Base-by-base conservation (phyloP, 2,888 invertebrate species). In the Trichopria drosophilae region DNA sequence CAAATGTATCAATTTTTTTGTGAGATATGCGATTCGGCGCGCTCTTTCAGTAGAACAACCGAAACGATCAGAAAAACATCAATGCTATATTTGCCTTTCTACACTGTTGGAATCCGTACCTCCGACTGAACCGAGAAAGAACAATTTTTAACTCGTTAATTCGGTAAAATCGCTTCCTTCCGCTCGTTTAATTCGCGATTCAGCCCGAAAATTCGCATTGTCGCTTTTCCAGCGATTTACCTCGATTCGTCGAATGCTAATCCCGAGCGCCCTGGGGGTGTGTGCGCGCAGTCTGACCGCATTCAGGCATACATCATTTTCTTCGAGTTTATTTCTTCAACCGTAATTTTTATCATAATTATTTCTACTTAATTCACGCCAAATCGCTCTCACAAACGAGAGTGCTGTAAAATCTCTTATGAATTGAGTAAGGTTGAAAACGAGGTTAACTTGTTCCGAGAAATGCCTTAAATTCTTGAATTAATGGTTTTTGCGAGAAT, bases 101-200 rank as follows among this genome's bases (percentile, higher is more conserved):
- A n/a, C n/a, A n/a, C n/a, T n/a, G n/a, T 45, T 26, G 23, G 23
- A 6, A 40, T 15, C 13, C 29, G 13, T 32, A 22, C 28, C 24
- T 23, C 28, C 13, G 13, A 23, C 18, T 19, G n/a, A 48, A 40
- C 28, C 24, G 29, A 26, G 39, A 44, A 32, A 22, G 34, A 18
- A 28, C 37, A 48, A 47, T 56, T 56, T 53, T 56, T 50, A 53
- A 53, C 45, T 49, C 50, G 50, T 56, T 46, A 50, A 53, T 56
- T 50, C 50, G 31, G 46, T 56, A 46, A 56, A 56, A 56, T 53
- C 47, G 45, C 32, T 47, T 49, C 53, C 49, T 53, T 53, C 46
- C 50, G 42, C 31, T 29, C 50, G 40, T 44, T 56, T 51, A 47
- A 53, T 51, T 53, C 24, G 32, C 47, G 50, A 53, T 56, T 56